These are phyloP conservation scores for Fulmarus glacialis DNA, from an alignment of 2,113 vertebrate genomes.

Conservation along the genomic window DNA sequence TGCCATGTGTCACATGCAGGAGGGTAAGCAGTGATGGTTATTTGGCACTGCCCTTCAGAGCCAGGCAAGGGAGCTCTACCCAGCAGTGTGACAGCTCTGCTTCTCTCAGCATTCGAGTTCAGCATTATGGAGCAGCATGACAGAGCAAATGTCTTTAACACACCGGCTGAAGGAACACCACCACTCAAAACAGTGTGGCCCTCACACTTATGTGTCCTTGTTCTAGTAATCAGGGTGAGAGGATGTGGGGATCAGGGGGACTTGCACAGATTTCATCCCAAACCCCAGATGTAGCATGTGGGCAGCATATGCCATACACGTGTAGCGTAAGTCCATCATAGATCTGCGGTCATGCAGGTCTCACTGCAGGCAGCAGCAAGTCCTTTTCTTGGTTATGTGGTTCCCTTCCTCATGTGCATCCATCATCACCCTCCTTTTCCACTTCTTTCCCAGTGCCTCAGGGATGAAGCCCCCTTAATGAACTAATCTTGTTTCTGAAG, in stretches of 20 bases:
- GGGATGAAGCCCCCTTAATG: accelerated
- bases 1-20: not conserved
- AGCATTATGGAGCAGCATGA: accelerated
- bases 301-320: accelerated
- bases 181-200: not conserved
- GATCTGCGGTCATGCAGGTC: not conserved
- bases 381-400: not conserved
- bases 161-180: accelerated
- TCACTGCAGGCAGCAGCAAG: not conserved
- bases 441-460: not conserved
- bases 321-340: accelerated
- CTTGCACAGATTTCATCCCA: not conserved
- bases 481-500: not conserved
- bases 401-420: not conserved
- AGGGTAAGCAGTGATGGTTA: not conserved
- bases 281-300: not conserved
- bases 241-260: accelerated
- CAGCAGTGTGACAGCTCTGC: not conserved
- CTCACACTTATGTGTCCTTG: not conserved
- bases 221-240: not conserved
- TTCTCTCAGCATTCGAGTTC: not conserved
- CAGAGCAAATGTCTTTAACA: not conserved
- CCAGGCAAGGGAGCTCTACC: not conserved
- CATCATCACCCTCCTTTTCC: not conserved
- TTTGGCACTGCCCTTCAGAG: not conserved